Evolutionary conservation across 2,888 invertebrate genomes (phyloP).

Genomic region (Lasioglossum figueresi): DNA sequence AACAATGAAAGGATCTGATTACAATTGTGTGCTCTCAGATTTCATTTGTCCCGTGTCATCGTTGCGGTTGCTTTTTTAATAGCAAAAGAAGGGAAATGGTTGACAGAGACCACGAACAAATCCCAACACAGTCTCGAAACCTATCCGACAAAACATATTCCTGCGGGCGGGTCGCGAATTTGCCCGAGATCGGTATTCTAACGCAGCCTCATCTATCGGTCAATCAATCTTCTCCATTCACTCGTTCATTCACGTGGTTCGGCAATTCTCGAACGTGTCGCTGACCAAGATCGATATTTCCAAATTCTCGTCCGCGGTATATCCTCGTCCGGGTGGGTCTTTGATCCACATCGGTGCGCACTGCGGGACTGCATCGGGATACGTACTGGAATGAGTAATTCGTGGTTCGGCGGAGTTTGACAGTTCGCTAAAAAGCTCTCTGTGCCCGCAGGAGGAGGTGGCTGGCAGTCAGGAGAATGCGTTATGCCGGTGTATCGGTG

Average conservation of each 20-base stretch:
- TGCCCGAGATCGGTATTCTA: slow-evolving; percentile 48
- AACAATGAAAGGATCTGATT: background rate
- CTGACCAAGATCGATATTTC: slow-evolving; percentile 64
- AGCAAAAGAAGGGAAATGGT: background rate
- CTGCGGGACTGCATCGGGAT: slow-evolving; percentile 55
- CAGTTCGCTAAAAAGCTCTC: slow-evolving; percentile 73
- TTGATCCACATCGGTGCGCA: slow-evolving; percentile 57
- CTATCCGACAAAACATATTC: slow-evolving; percentile 32
- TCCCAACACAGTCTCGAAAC: background rate
- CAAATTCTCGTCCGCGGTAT: slow-evolving; percentile 56
- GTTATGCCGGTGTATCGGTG: slow-evolving; percentile 44
- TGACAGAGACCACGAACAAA: background rate
- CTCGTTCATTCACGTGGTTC: slow-evolving; percentile 51
- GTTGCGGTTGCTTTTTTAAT: background rate
- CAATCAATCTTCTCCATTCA: slow-evolving; percentile 55
- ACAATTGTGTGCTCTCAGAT: background rate
- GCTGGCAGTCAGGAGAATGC: slow-evolving; percentile 66
- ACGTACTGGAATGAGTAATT: slow-evolving; percentile 71
- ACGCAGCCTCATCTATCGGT: slow-evolving; percentile 43
- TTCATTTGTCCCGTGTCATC: background rate
- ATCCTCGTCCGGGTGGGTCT: slow-evolving; percentile 52
- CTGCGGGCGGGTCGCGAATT: slow-evolving; percentile 14
- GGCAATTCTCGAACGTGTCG: slow-evolving; percentile 56
- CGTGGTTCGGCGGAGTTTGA: slow-evolving; percentile 70
- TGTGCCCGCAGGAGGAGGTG: slow-evolving; percentile 55